These are phyloP conservation scores for Diuraphis noxia DNA, from an alignment of 1,140 invertebrate genomes.

Conservation along the genomic window DNA sequence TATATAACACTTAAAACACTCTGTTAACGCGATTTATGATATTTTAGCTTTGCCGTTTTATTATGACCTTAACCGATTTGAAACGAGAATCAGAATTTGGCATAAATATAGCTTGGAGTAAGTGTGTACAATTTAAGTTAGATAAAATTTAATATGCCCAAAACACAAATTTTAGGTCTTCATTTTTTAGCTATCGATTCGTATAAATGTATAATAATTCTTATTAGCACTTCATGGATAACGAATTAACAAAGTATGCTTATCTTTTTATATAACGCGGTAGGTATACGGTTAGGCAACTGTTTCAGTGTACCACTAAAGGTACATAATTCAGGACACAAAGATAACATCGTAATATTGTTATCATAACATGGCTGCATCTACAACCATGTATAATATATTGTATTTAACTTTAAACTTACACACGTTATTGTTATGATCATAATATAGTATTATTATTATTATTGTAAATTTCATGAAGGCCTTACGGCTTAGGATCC, in stretches of 20 bases:
- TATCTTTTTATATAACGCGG: neutral
- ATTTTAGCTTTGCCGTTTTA: neutral
- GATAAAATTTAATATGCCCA: neutral
- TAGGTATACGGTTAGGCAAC: neutral
- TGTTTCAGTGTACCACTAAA: neutral
- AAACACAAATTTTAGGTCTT: neutral
- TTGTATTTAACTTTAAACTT: neutral
- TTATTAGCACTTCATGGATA: neutral
- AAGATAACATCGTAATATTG: neutral
- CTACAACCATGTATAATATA: neutral
- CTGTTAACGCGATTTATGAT: neutral
- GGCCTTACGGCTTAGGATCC: neutral
- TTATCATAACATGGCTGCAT: too few species aligned
- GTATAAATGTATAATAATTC: too few species aligned
- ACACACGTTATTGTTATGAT: neutral
- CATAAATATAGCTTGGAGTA: accelerated
- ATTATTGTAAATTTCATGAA: neutral
- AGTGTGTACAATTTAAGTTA: neutral
- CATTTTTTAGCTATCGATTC: neutral
- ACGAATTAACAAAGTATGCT: neutral
- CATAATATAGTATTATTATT: neutral
- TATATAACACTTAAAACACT: too few species aligned
- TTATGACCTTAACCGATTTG: neutral
- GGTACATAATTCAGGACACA: neutral
- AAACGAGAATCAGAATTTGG: neutral